Evolutionary conservation across 2,797 vertebrate genomes (phyloP), one percentile per base, ranked within the genome.

Genomic region (Esox lucius): DNA sequence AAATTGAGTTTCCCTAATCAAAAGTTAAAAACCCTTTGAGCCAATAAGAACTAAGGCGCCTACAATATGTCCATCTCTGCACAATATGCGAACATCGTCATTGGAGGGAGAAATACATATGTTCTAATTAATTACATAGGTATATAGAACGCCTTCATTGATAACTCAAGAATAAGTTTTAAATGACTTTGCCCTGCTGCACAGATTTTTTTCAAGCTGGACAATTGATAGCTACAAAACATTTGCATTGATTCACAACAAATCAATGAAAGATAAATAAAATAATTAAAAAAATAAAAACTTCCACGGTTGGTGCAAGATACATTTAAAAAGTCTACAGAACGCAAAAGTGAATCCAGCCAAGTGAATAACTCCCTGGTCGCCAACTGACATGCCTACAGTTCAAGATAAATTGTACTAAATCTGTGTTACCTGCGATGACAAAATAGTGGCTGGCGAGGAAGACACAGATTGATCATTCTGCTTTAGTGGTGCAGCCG

Each of bases 401-500:
- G 64, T 73, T 48, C 46, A 3, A 19, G 33, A 46, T 15, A 26
- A 33, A 67, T 39, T 19, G 15, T 1, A 70, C 49, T 72, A 67
- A 79, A 78, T 71, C 79, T 82, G 79, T 61, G 84, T 96, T 96
- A 96, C 95, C 96, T 97, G 95, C 87, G 94, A 46, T 46, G 42
- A 46, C 1, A 46, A 46, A 46, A 46, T 46, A 46, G 42, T 46
- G 42, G 42, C 87, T 84, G 96, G 95, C 88, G 96, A 94, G 83
- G 94, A 93, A 72, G 86, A 87, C 77, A 91, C 73, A 81, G 90
- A 89, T 85, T 93, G 95, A 87, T 95, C 95, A 84, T 96, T 96
- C 88, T 95, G 94, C 92, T 97, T 96, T 12, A 96, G 91, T 86
- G 95, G 95, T 19, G 91, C 90, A 61, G 90, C 91, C 78, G 87